A percentile compares a stretch with the other conserved stretches of the same genome.
phyloP scores from a whole-genome alignment of 2,888 invertebrate genomes.

The Tricholauxania praeusta region DNA sequence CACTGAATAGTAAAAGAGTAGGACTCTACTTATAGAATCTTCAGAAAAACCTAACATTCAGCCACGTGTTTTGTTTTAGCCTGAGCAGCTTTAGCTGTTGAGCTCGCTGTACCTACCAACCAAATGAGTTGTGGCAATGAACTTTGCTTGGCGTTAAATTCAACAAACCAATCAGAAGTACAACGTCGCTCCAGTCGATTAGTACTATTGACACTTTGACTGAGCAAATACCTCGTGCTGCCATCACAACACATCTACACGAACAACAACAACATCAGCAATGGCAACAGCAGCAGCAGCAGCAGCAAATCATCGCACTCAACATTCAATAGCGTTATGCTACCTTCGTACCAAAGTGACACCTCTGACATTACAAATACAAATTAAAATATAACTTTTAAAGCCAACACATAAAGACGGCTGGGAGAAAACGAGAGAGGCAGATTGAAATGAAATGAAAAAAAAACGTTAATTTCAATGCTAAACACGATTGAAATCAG shows the following conservation, averaged over 20 bases:
- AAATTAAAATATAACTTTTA: background rate
- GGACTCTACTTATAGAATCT: no score
- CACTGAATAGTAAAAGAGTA: no score
- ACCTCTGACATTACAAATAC: slow-evolving; percentile 40
- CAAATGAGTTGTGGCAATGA: slow-evolving; percentile 57
- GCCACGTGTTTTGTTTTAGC: no score
- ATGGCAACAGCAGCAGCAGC: background rate
- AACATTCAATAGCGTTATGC: slow-evolving; percentile 1
- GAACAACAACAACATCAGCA: slow-evolving; percentile 50
- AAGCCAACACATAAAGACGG: background rate
- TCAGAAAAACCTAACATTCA: no score
- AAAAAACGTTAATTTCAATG: slow-evolving; percentile 55
- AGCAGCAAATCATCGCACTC: background rate
- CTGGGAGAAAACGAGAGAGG: background rate
- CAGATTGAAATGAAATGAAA: slow-evolving; percentile 29
- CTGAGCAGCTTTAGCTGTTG: slow-evolving; percentile 25
- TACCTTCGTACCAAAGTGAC: slow-evolving; percentile 6
- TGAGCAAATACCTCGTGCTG: slow-evolving; percentile 26
- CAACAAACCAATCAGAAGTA: slow-evolving; percentile 14
- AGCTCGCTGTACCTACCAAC: slow-evolving; percentile 48
- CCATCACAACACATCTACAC: background rate
- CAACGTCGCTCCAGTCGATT: slow-evolving; percentile 49
- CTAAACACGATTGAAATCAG: slow-evolving; percentile 59
- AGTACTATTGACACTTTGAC: slow-evolving; percentile 63
- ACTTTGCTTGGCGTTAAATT: slow-evolving; percentile 53